A percentile compares a stretch with the other conserved stretches of the same genome.
Evolutionary conservation across 2,797 vertebrate species (phyloP).

Genomic region (Anabacerthia variegaticeps): DNA sequence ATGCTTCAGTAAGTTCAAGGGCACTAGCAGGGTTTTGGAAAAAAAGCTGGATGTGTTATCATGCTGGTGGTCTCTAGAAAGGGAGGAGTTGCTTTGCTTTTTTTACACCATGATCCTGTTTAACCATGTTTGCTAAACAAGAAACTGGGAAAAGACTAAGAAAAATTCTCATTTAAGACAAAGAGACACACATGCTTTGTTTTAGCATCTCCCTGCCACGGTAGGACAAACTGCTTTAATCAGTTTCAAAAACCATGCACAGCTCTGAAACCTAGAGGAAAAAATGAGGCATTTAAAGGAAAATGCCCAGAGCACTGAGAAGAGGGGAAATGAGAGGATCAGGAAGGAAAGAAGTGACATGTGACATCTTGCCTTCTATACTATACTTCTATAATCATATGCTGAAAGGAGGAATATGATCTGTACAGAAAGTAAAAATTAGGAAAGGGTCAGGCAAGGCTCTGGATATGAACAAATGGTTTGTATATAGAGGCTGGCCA

Average conservation of each 20-base stretch:
- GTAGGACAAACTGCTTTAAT: constrained; percentile 36
- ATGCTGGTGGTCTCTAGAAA: background rate
- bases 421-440: background rate
- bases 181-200: constrained; percentile 6
- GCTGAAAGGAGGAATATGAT: background rate
- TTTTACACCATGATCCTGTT: background rate
- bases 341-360: background rate
- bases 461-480: background rate
- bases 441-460: background rate
- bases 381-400: background rate
- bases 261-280: background rate
- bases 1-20: background rate
- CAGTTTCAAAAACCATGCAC: background rate
- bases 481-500: background rate
- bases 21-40: background rate
- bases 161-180: background rate
- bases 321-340: background rate
- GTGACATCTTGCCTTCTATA: background rate
- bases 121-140: background rate
- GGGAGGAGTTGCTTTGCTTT: background rate
- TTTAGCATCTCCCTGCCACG: constrained; percentile 5
- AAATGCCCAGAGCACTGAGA: background rate
- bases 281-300: background rate
- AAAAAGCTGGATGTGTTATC: background rate
- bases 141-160: background rate